Evolutionary conservation across 1,140 invertebrate genomes (phyloP).

Genomic region (Pseudobourletiella spinata): DNA sequence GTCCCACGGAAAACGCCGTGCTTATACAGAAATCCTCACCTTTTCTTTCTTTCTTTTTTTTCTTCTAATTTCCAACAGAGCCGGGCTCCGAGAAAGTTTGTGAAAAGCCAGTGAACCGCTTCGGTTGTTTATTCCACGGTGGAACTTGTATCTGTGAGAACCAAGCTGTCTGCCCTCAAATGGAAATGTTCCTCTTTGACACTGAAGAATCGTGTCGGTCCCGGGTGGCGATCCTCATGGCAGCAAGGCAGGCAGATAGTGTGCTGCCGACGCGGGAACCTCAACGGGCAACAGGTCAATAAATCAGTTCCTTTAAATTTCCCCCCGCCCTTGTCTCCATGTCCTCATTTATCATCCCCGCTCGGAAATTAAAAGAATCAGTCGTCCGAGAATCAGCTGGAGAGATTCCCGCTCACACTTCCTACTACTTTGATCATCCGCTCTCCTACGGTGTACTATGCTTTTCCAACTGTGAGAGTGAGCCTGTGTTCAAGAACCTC

Average conservation of each 20-base stretch:
- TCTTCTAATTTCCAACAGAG: neutral
- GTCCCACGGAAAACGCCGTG: no score
- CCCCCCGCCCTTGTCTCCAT: no score
- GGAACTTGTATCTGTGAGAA: constrained; percentile 22
- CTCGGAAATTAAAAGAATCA: no score
- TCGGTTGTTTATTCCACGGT: constrained; percentile 18
- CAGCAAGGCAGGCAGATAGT: constrained; percentile 4
- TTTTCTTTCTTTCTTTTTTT: neutral
- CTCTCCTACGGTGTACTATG: no score
- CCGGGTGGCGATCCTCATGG: constrained; percentile 21
- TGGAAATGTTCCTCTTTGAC: constrained; percentile 29
- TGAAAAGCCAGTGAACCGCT: constrained; percentile 12
- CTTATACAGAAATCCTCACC: neutral
- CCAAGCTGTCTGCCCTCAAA: constrained; percentile 13
- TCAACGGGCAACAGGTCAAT: constrained; percentile 19
- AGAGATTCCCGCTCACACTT: no score
- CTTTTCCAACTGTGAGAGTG: no score
- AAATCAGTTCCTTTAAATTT: no score
- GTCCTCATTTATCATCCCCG: no score
- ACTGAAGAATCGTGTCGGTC: constrained; percentile 21
- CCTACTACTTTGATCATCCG: no score
- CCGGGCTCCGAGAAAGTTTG: constrained; percentile 4
- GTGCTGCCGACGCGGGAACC: constrained; percentile 3
- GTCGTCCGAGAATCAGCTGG: no score
- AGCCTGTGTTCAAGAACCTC: no score